Conservation (phyloP, 2,113 vertebrate genomes). For the Verasper variegatus region DNA sequence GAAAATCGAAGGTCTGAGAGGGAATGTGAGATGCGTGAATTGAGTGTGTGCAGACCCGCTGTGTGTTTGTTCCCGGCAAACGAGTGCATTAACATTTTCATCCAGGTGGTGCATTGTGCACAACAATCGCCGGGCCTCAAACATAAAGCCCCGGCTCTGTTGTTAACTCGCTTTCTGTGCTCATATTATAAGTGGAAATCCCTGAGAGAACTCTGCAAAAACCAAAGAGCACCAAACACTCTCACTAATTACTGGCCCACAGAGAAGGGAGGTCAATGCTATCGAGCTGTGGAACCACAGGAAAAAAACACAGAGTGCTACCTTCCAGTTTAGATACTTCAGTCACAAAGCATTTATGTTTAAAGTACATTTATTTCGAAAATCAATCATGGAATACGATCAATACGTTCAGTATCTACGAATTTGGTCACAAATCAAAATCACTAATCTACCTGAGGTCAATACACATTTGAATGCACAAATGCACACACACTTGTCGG, state of each 20-base stretch:
- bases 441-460: neutral
- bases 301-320: slow-evolving; percentile 5
- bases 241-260: slow-evolving; percentile 63
- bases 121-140: slow-evolving; percentile 15
- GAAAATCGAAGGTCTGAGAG: slow-evolving; percentile 29
- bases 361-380: slow-evolving; percentile 24
- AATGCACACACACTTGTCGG: neutral
- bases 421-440: slow-evolving; percentile 8
- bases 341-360: neutral
- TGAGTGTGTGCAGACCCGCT: slow-evolving; percentile 12
- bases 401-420: neutral
- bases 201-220: slow-evolving; percentile 41
- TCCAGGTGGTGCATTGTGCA: slow-evolving; percentile 28
- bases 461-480: neutral
- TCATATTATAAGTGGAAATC: slow-evolving; percentile 46
- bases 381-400: neutral
- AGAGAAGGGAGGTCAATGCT: slow-evolving; percentile 52
- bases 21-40: slow-evolving; percentile 7
- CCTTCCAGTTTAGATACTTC: neutral
- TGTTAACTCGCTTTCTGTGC: slow-evolving; percentile 19
- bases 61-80: slow-evolving; percentile 5
- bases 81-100: slow-evolving; percentile 35
- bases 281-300: slow-evolving; percentile 50
- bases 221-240: slow-evolving; percentile 47
- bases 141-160: slow-evolving; percentile 26